These are phyloP conservation scores for Arrhopalites spinosus DNA, from an alignment of 2,888 invertebrate genomes.

Conservation along the genomic window DNA sequence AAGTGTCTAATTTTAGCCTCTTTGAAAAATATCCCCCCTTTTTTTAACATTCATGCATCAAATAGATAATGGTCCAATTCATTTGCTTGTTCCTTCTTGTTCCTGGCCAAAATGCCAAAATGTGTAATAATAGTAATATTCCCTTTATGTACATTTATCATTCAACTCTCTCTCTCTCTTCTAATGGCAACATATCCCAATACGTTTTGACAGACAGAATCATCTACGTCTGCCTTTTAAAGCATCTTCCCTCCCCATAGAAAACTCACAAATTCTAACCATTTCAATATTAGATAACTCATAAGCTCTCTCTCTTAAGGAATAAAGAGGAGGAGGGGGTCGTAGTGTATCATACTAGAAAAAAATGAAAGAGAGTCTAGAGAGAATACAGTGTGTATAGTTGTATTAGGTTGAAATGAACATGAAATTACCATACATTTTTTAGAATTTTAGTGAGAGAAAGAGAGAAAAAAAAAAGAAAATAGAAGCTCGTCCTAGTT, in stretches of 20 bases:
- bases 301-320: too few species aligned
- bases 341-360: background rate
- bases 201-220: background rate
- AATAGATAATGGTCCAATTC: constrained; percentile 46
- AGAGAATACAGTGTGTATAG: too few species aligned
- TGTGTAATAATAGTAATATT: constrained; percentile 9
- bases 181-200: background rate
- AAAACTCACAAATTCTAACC: too few species aligned
- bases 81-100: constrained; percentile 19
- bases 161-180: background rate
- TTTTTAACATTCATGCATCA: constrained; percentile 40
- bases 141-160: constrained; percentile 7
- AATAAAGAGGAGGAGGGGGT: too few species aligned
- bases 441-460: background rate
- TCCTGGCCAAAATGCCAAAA: background rate
- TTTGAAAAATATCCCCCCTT: constrained; percentile 34
- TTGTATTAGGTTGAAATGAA: background rate
- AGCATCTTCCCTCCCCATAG: too few species aligned
- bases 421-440: background rate
- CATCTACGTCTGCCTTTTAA: too few species aligned
- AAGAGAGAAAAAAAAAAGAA: background rate
- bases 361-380: background rate
- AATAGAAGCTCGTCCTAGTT: background rate
- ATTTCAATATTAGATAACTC: too few species aligned
- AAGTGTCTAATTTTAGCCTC: constrained; percentile 42